Evolutionary conservation across 2,888 invertebrate genomes (phyloP).

Genomic region (Meandrusa payeni): DNA sequence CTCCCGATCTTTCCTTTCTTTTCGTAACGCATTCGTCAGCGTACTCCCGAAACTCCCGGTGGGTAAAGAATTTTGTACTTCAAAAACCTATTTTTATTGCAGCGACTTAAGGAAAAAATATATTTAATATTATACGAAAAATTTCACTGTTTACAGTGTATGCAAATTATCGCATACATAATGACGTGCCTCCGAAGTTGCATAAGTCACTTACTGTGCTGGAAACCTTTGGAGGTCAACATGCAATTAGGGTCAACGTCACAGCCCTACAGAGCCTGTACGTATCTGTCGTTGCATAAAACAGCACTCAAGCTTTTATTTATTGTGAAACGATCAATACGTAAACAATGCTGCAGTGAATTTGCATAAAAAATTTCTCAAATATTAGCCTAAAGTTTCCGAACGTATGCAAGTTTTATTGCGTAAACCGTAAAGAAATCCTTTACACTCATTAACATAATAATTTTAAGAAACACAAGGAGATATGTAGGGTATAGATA

Average conservation of each 20-base stretch:
- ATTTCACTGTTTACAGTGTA: conserved; percentile 6
- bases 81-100: too few species aligned
- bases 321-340: background rate
- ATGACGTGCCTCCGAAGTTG: background rate
- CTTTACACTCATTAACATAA: too few species aligned
- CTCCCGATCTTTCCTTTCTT: too few species aligned
- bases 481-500: too few species aligned
- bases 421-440: too few species aligned
- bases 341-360: background rate
- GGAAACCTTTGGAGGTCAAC: conserved; percentile 19
- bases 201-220: too few species aligned
- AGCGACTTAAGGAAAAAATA: too few species aligned
- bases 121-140: conserved; percentile 4
- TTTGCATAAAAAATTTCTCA: background rate
- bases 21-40: too few species aligned
- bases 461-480: too few species aligned
- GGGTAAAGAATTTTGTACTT: too few species aligned
- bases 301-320: conserved; percentile 5
- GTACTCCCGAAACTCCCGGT: too few species aligned
- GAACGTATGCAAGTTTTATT: background rate
- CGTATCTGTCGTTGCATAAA: conserved; percentile 10
- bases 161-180: conserved; percentile 11
- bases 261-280: conserved; percentile 1
- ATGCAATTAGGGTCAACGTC: conserved; percentile 16
- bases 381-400: background rate